Conservation (phyloP, 2,888 invertebrate genomes). For the Troglohyphantes excavatus region DNA sequence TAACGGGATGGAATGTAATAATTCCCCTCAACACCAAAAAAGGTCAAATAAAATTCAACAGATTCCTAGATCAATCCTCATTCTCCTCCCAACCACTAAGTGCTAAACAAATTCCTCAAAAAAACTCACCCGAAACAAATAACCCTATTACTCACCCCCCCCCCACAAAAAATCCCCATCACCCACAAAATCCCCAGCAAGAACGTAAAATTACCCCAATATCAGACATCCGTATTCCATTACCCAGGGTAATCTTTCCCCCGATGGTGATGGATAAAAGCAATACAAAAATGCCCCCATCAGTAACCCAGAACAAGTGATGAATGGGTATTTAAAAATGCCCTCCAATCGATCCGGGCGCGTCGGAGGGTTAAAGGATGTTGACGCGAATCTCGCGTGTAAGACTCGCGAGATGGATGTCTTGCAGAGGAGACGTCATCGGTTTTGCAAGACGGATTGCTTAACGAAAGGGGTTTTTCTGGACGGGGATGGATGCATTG, state of each 20-base stretch:
- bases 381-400: not conserved
- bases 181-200: not conserved
- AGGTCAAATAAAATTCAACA: not conserved
- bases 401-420: not conserved
- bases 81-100: not conserved
- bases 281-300: not conserved
- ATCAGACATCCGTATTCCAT: slow-evolving; percentile 46
- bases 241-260: slow-evolving; percentile 33
- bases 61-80: not conserved
- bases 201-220: slow-evolving; percentile 19
- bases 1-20: no score
- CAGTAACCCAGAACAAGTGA: not conserved
- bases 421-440: slow-evolving; percentile 2
- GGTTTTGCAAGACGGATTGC: not conserved
- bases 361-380: slow-evolving; percentile 28
- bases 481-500: no score
- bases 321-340: slow-evolving; percentile 56
- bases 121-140: not conserved
- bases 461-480: not conserved
- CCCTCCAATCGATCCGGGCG: slow-evolving; percentile 17
- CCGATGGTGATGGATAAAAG: slow-evolving; percentile 12
- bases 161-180: not conserved
- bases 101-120: not conserved
- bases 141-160: not conserved
- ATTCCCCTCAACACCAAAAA: no score